A percentile compares a stretch with the other conserved stretches of the same genome.
These are phyloP conservation scores for Fulmarus glacialis DNA, from an alignment of 2,113 vertebrate genomes.

Conservation along the genomic window DNA sequence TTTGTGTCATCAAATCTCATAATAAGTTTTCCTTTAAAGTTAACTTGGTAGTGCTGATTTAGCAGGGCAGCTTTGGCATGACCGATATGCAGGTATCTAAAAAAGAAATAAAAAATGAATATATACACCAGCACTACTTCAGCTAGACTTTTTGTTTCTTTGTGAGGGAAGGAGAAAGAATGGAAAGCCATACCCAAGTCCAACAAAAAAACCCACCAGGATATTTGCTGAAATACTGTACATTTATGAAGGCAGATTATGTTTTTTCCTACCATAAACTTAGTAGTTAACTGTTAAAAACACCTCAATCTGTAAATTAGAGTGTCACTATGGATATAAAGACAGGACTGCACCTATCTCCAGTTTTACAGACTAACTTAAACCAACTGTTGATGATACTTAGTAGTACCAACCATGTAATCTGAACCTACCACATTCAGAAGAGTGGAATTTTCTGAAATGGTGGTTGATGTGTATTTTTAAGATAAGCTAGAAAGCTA, in stretches of 20 bases:
- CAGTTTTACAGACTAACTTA: background rate
- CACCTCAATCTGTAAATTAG: background rate
- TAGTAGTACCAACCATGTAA: background rate
- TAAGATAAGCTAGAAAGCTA: background rate
- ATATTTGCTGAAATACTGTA: background rate
- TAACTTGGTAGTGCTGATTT: slow-evolving; percentile 98
- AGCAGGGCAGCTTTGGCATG: slow-evolving; percentile 97
- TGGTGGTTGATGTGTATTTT: background rate
- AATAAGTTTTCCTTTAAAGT: slow-evolving; percentile 97
- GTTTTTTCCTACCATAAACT: background rate
- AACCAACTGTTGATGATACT: background rate
- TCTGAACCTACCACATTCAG: background rate
- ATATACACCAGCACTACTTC: background rate
- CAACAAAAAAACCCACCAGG: background rate
- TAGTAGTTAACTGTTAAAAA: background rate
- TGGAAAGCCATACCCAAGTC: background rate
- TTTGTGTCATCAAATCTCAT: slow-evolving; percentile 99
- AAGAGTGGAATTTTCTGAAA: background rate
- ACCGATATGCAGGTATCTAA: slow-evolving; percentile 95
- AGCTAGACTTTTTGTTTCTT: background rate
- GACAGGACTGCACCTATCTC: background rate
- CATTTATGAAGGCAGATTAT: background rate
- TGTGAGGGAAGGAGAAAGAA: background rate
- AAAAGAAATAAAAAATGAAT: background rate
- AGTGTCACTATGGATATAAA: background rate